phyloP scores from a whole-genome alignment of 1,140 invertebrate species.

The Temnothorax nylanderi region DNA sequence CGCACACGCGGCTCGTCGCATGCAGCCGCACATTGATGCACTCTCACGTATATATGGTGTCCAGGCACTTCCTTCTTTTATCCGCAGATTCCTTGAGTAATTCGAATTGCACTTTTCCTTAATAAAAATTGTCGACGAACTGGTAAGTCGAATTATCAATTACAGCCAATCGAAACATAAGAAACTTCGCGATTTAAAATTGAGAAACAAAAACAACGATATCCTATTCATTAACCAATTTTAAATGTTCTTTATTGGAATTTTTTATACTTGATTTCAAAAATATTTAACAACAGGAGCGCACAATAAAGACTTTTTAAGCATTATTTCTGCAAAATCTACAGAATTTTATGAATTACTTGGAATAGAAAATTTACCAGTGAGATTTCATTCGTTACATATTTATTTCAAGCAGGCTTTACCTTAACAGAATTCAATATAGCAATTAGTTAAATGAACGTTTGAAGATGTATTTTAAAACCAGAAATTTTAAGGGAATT shows the following conservation, averaged over 20 bases:
- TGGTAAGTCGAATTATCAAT: neutral
- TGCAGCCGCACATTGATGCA: constrained; percentile 25
- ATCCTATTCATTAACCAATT: neutral
- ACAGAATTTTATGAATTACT: neutral
- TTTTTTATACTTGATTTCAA: neutral
- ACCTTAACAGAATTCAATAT: neutral
- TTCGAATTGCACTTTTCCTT: neutral
- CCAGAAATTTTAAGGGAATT: neutral
- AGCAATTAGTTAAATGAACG: neutral
- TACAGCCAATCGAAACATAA: neutral
- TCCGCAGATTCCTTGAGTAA: neutral
- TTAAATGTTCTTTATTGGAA: neutral
- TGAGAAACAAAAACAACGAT: neutral
- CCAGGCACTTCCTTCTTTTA: neutral
- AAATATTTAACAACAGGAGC: neutral
- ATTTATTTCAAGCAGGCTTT: neutral
- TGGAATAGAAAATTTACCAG: neutral
- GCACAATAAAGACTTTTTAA: neutral
- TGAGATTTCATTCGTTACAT: neutral
- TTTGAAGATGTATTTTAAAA: neutral
- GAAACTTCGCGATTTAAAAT: neutral
- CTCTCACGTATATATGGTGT: constrained; percentile 26
- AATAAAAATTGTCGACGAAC: neutral
- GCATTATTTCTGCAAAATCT: neutral
- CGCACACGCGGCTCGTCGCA: constrained; percentile 35